These are phyloP conservation scores for Bos indicus DNA, from an alignment of 2,113 vertebrate species.

Conservation along the genomic window DNA sequence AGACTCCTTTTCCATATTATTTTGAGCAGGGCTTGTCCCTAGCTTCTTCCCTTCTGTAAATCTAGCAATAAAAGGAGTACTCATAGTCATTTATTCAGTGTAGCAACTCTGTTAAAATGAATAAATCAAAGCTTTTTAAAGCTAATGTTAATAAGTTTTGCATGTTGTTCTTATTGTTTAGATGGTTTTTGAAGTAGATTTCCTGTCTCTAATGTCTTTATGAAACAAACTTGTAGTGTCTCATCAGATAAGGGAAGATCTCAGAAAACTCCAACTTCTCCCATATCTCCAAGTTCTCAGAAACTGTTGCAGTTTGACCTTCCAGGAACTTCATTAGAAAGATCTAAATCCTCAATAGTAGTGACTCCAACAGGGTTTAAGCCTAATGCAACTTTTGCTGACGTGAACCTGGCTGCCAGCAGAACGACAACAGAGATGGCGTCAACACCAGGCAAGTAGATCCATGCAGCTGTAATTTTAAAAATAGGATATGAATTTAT, in stretches of 20 bases:
- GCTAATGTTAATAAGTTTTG: not conserved
- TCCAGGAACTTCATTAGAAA: conserved; percentile 67
- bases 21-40: not conserved
- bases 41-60: not conserved
- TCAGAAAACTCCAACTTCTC: conserved; percentile 76
- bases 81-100: not conserved
- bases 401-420: conserved; percentile 46
- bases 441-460: conserved; percentile 65
- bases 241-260: conserved; percentile 80
- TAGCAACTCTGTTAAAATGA: not conserved
- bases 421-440: conserved; percentile 51
- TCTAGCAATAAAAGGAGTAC: not conserved
- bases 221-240: conserved; percentile 75
- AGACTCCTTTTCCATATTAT: not conserved
- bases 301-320: conserved; percentile 75
- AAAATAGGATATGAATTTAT: not conserved
- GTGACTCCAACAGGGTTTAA: conserved; percentile 63
- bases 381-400: conserved; percentile 54
- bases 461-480: not conserved
- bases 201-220: conserved; percentile 34
- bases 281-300: conserved; percentile 78
- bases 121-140: not conserved
- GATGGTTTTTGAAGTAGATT: not conserved
- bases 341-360: conserved; percentile 69
- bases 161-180: not conserved